These are phyloP conservation scores for Todiramphus saurophagus DNA, from an alignment of 2,113 vertebrate species.

Conservation along the genomic window DNA sequence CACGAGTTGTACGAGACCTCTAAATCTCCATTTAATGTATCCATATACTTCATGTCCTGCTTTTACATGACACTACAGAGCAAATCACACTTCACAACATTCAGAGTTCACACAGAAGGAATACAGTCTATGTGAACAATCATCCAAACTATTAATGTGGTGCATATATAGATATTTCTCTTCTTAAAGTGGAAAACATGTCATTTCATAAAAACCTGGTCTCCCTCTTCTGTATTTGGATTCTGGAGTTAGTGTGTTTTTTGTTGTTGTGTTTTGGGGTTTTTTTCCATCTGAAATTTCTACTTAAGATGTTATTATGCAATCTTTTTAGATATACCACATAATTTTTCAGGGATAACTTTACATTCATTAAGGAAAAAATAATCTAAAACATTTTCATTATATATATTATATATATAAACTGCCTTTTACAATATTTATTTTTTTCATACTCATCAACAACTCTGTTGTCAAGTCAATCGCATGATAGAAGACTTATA, in stretches of 20 bases:
- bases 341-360: background rate
- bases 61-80: background rate
- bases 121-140: accelerated
- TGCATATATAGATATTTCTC: background rate
- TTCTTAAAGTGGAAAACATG: background rate
- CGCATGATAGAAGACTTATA: background rate
- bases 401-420: background rate
- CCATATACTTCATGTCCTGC: background rate
- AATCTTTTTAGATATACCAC: background rate
- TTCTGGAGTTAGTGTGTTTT: background rate
- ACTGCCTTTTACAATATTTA: background rate
- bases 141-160: background rate
- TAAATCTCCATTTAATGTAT: background rate
- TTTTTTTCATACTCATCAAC: background rate
- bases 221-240: background rate
- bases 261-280: too few relatives aligned
- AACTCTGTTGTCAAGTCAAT: background rate
- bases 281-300: background rate
- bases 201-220: background rate
- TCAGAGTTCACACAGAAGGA: background rate
- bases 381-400: background rate
- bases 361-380: background rate
- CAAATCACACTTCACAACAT: background rate
- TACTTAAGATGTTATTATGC: background rate
- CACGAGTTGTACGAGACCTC: background rate